These are phyloP conservation scores for Eupeodes latifasciatus DNA, from an alignment of 2,888 invertebrate species.

Conservation along the genomic window DNA sequence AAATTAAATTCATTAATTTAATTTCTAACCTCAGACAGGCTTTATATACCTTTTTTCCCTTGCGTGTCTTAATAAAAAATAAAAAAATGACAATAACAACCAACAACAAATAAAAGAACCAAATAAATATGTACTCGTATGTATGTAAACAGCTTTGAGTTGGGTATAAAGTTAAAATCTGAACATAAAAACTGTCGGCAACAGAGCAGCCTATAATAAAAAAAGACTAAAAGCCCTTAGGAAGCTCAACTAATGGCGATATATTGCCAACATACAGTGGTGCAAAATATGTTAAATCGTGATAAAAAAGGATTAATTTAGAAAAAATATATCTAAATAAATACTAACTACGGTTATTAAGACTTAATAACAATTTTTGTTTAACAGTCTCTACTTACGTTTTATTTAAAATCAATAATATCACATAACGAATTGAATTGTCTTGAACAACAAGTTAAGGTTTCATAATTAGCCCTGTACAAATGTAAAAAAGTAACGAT, in stretches of 20 bases:
- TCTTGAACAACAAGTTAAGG: too few species aligned
- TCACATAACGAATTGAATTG: too few species aligned
- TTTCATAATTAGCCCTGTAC: too few species aligned
- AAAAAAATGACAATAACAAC: background rate
- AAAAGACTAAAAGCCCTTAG: conserved; percentile 20
- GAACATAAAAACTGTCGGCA: conserved; percentile 49
- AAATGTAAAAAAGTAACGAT: too few species aligned
- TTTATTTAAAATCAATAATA: too few species aligned
- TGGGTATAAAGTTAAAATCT: conserved; percentile 17
- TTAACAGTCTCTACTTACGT: too few species aligned
- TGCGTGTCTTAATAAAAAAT: background rate
- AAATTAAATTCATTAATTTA: conserved; percentile 75
- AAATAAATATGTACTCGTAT: background rate
- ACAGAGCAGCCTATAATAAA: conserved; percentile 18
- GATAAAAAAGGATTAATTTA: too few species aligned
- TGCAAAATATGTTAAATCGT: background rate
- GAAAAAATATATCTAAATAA: too few species aligned
- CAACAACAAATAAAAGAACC: background rate
- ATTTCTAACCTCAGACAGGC: conserved; percentile 58
- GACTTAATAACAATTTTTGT: too few species aligned
- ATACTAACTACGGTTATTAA: too few species aligned
- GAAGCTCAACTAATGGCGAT: background rate
- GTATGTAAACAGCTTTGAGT: conserved; percentile 4
- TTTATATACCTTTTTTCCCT: background rate
- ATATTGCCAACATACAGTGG: background rate